Percentiles rank a stretch among this genome's conserved stretches.
Evolutionary conservation across 2,113 vertebrate species (phyloP).

Genomic region (Solea solea): DNA sequence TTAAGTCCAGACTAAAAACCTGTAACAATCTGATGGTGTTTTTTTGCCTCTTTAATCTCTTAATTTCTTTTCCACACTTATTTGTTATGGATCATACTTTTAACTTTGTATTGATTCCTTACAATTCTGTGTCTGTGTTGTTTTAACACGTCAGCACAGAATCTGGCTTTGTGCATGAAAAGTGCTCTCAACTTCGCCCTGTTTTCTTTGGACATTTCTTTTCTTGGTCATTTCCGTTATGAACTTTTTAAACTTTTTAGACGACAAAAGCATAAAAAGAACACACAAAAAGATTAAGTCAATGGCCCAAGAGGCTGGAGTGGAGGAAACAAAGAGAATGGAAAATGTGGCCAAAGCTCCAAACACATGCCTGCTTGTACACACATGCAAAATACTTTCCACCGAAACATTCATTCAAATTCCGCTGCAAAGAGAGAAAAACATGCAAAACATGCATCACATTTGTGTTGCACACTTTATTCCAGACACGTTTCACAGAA

Average conservation of each 20-base stretch:
- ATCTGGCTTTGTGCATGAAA: too few species aligned
- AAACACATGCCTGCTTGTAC: neutral
- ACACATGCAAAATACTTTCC: conserved; percentile 12
- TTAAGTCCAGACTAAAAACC: too few species aligned
- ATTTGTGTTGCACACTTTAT: conserved; percentile 20
- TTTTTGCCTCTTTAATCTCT: too few species aligned
- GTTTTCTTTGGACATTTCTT: neutral
- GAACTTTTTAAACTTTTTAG: conserved; percentile 14
- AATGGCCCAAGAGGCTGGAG: neutral
- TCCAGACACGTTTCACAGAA: conserved; percentile 7
- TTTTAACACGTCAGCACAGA: too few species aligned
- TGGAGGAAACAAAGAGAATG: conserved; percentile 2
- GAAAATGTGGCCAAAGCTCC: conserved; percentile 12
- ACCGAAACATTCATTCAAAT: conserved; percentile 9
- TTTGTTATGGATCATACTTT: too few species aligned
- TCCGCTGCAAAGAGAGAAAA: neutral
- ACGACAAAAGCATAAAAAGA: neutral
- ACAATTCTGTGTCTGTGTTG: neutral
- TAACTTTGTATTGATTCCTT: too few species aligned
- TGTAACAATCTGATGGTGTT: too few species aligned
- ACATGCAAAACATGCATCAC: conserved; percentile 20
- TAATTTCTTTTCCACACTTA: too few species aligned
- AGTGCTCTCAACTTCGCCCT: too few species aligned
- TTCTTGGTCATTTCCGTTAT: conserved; percentile 13
- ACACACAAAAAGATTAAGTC: conserved; percentile 4